Evolutionary conservation across 2,797 vertebrate species (phyloP).

Genomic region (Sandelia bainsii): DNA sequence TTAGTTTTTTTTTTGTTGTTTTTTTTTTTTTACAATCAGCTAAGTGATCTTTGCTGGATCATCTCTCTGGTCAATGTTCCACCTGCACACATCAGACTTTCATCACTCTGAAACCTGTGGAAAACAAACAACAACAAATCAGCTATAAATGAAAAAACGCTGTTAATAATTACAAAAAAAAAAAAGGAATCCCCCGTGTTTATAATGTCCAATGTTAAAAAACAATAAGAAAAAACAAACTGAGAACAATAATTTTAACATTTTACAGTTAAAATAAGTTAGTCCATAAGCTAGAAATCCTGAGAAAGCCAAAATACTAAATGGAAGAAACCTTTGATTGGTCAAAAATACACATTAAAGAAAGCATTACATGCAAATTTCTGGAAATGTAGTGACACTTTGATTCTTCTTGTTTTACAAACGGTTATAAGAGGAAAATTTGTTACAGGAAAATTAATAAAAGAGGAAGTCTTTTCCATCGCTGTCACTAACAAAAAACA

Average conservation of each 20-base stretch:
- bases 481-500: conserved; percentile 86
- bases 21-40: conserved; percentile 57
- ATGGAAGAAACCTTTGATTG: conserved; percentile 75
- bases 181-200: conserved; percentile 84
- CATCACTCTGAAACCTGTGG: conserved; percentile 86
- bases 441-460: conserved; percentile 85
- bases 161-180: conserved; percentile 36
- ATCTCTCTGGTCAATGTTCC: conserved; percentile 72
- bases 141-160: conserved; percentile 72
- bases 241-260: conserved; percentile 88
- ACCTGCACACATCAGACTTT: conserved; percentile 57
- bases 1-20: background rate
- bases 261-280: conserved; percentile 85
- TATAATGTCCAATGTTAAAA: conserved; percentile 83
- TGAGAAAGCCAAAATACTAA: conserved; percentile 82
- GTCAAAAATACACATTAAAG: conserved; percentile 79
- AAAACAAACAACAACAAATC: conserved; percentile 81
- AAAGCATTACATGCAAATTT: conserved; percentile 86
- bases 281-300: conserved; percentile 95
- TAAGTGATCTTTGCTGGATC: conserved; percentile 84
- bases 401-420: conserved; percentile 75
- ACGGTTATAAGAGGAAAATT: conserved; percentile 82
- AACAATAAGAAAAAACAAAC: conserved; percentile 71
- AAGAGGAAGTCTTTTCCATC: conserved; percentile 81
- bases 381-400: conserved; percentile 72